Base-by-base conservation (phyloP, 2,797 vertebrate species). In the Adelosebastes latens region DNA sequence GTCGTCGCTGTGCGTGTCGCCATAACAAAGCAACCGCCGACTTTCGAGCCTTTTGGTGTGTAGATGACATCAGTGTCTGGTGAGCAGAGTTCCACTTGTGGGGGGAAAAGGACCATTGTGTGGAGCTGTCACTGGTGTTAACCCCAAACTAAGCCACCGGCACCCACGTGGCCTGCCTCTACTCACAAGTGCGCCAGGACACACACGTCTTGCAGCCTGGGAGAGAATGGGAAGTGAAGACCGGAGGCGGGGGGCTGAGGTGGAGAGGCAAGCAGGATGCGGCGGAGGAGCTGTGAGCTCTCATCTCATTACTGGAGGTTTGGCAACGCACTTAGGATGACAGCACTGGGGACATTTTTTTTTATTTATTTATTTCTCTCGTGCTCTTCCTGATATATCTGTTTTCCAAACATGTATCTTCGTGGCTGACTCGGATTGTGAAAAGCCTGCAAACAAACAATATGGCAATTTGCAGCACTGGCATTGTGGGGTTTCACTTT, bases 31-130 rank as follows among this genome's bases (percentile, higher is more conserved):
- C 85, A 88, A 92, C 86, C 85, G 69, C 81, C 62, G 75, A 56
- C 56, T 73, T 78, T 81, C 14, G 36, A 84, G 84, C 56, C 60
- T 84, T 85, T 74, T 71, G 59, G 69, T 71, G 78, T 58, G 60
- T 67, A 70, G 70, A 92, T 94, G 90, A 94, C 91, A 90, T 94
- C 91, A 92, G 81, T 75, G 84, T 93, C 92, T 93, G 92, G 87
- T 91, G 82, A 89, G 81, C 87, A 90, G 91, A 90, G 62, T 88
- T 82, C 67, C 8, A 29, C 67, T 67, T 68, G 36, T 71, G 59
- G 60, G 49, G 61, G 81, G 66, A 70, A 46, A 31, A 32, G 72
- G 81, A 56, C 62, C 70, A 88, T 82, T 89, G 85, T 89, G 84
- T 74, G 66, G 86, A 85, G 75, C 86, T 83, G 91, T 90, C 88